phyloP scores from a whole-genome alignment of 2,888 invertebrate genomes.

The Dyspetes luteomarginatus region DNA sequence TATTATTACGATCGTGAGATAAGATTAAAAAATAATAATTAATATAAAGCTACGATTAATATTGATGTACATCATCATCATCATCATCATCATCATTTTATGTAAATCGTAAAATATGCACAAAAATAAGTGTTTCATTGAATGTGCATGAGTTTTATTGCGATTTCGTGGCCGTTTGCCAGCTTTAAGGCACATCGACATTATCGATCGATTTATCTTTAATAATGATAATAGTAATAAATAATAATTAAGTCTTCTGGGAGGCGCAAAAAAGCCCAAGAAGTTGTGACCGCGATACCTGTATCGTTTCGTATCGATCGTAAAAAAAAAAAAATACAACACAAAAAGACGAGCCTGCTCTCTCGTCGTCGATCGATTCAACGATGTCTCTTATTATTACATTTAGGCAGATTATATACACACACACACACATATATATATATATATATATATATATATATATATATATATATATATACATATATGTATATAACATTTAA shows the following conservation, averaged over 20 bases:
- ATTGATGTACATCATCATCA: constrained; percentile 21
- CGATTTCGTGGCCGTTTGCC: constrained; percentile 12
- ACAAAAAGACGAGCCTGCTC: constrained; percentile 18
- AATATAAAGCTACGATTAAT: background rate
- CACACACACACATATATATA: too few species aligned
- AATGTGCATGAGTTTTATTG: constrained; percentile 8
- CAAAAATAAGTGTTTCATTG: constrained; percentile 28
- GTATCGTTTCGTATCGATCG: constrained; percentile 42
- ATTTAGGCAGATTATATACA: constrained; percentile 28
- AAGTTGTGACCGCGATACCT: constrained; percentile 52
- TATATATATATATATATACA: too few species aligned
- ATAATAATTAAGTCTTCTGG: constrained; percentile 12
- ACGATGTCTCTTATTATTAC: constrained; percentile 46
- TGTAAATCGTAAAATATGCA: constrained; percentile 41
- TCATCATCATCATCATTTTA: constrained; percentile 19
- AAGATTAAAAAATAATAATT: background rate
- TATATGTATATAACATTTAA: too few species aligned
- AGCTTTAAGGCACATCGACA: constrained; percentile 5
- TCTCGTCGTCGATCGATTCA: constrained; percentile 32
- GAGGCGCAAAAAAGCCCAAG: constrained; percentile 42
- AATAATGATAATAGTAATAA: background rate
- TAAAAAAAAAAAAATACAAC: background rate
- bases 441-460: too few species aligned
- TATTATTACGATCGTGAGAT: background rate
- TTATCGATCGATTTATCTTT: constrained; percentile 38